Conservation (phyloP, 2,797 vertebrate genomes). For the Coccyzus lansbergi region DNA sequence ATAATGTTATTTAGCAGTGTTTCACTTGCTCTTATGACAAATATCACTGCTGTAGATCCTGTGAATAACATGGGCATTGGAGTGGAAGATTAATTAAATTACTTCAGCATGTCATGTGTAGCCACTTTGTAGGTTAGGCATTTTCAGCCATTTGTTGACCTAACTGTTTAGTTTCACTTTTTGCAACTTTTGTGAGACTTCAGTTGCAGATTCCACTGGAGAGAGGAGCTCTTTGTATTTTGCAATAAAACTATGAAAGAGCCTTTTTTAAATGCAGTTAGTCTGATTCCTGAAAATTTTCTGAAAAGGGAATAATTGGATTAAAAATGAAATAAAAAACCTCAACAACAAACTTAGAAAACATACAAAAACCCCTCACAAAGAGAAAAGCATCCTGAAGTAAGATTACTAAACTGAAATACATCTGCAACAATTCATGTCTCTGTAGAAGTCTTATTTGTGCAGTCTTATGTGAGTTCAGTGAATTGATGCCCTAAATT, state of each 20-base stretch:
- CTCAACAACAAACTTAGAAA: neutral
- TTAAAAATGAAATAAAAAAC: neutral
- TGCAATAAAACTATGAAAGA: neutral
- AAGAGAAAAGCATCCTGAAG: neutral
- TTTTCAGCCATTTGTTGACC: neutral
- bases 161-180: neutral
- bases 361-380: neutral
- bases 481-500: neutral
- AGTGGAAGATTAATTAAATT: neutral
- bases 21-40: neutral
- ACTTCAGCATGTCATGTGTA: neutral
- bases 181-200: neutral
- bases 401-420: neutral
- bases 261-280: neutral
- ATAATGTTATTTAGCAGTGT: neutral
- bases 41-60: neutral
- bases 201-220: neutral
- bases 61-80: neutral
- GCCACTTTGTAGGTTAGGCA: neutral
- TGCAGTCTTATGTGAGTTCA: neutral
- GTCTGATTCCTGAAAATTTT: neutral
- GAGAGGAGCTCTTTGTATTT: neutral
- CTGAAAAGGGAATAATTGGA: neutral
- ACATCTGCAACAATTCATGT: neutral
- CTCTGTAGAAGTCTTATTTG: no score